A percentile compares a stretch with the other conserved stretches of the same genome.
These are phyloP conservation scores for Aphidoletes aphidimyza DNA, from an alignment of 2,888 invertebrate genomes.

Conservation along the genomic window DNA sequence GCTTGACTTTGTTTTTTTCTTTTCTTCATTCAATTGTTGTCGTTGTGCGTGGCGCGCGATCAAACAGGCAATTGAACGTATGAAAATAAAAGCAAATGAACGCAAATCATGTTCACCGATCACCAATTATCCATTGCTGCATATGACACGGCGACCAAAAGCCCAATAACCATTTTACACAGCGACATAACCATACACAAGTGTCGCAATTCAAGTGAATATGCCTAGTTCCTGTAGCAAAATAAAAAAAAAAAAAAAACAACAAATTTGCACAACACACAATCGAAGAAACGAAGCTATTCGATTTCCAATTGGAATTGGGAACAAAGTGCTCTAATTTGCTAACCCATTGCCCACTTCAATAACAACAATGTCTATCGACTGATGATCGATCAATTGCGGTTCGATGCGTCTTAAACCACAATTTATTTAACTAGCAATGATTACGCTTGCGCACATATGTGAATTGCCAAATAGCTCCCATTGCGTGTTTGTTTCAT, in stretches of 20 bases:
- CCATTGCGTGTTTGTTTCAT: conserved; percentile 11
- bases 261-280: too few relatives aligned
- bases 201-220: background rate
- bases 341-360: background rate
- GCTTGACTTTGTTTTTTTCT: too few relatives aligned
- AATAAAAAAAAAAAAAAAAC: background rate
- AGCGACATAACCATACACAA: conserved; percentile 25
- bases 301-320: background rate
- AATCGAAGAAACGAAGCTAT: background rate
- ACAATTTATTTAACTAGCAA: background rate
- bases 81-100: too few relatives aligned
- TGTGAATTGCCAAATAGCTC: background rate
- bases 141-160: background rate
- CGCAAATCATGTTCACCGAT: conserved; percentile 6
- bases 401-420: background rate
- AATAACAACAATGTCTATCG: background rate
- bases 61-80: too few relatives aligned
- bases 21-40: background rate
- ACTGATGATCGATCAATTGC: conserved; percentile 12
- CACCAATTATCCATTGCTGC: conserved; percentile 22
- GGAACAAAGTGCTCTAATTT: conserved; percentile 1
- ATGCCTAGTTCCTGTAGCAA: conserved; percentile 19
- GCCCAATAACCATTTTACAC: background rate
- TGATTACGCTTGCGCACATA: conserved; percentile 13
- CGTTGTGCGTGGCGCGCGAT: too few relatives aligned